These are phyloP conservation scores for Gracilinanus agilis DNA, from an alignment of 2,113 vertebrate species.

Conservation along the genomic window DNA sequence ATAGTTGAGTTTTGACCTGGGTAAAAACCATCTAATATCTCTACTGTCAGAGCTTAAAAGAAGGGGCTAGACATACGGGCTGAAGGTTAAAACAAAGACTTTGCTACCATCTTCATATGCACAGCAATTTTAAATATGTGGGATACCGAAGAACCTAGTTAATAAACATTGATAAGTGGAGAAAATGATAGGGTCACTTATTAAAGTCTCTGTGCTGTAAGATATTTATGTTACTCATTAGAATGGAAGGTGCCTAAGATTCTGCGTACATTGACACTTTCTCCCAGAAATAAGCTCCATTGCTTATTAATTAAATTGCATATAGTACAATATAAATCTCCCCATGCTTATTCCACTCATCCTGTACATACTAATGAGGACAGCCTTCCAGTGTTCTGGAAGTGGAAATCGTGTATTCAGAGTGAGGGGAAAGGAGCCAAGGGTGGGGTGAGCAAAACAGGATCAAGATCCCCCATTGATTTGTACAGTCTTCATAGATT, in stretches of 20 bases:
- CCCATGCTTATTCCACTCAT: constrained; percentile 75
- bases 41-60: neutral
- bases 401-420: constrained; percentile 80
- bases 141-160: constrained; percentile 67
- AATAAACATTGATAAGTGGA: constrained; percentile 73
- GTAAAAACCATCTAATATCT: neutral
- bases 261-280: constrained; percentile 67
- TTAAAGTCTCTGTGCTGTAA: constrained; percentile 60
- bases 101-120: constrained; percentile 48
- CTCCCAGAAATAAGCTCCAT: constrained; percentile 61
- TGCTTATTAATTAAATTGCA: constrained; percentile 83
- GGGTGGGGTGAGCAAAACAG: constrained; percentile 79
- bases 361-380: constrained; percentile 85
- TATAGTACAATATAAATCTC: constrained; percentile 79
- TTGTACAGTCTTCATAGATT: constrained; percentile 83
- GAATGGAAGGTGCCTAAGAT: constrained; percentile 72
- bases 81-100: constrained; percentile 56
- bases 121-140: constrained; percentile 59
- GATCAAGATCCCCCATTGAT: constrained; percentile 80
- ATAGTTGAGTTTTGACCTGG: neutral
- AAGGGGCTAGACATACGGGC: neutral
- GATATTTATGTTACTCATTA: constrained; percentile 78
- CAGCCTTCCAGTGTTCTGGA: constrained; percentile 63
- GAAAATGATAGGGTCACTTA: constrained; percentile 69
- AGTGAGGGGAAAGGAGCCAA: neutral